phyloP scores from a whole-genome alignment of 2,888 invertebrate species.

The Helobdella robusta region DNA sequence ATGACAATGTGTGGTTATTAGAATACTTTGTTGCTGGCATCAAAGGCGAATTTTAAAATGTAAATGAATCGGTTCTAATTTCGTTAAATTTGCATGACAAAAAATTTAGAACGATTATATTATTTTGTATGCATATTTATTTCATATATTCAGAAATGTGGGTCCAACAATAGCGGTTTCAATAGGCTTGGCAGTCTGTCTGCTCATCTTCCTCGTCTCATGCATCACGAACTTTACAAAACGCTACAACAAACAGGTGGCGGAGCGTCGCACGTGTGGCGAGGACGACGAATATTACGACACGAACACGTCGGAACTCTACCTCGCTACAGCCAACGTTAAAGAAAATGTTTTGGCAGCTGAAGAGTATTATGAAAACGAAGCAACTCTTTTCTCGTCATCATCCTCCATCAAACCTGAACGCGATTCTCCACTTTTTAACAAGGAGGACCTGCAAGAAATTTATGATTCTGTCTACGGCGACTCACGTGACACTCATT shows the following conservation, averaged over 20 bases:
- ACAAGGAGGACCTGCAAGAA: conserved; percentile 33
- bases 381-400: not conserved
- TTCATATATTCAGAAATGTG: conserved; percentile 28
- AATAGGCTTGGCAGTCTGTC: conserved; percentile 5
- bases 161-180: conserved; percentile 19
- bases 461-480: conserved; percentile 18
- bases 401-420: conserved; percentile 33
- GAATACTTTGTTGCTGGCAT: too few species aligned
- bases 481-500: too few species aligned
- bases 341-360: conserved; percentile 20
- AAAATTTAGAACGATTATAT: too few species aligned
- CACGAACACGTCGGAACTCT: conserved; percentile 33
- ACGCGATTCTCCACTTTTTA: conserved; percentile 31
- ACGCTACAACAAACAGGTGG: conserved; percentile 28
- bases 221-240: conserved; percentile 7
- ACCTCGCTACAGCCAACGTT: conserved; percentile 28
- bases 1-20: too few species aligned
- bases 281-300: not conserved
- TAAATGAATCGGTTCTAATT: too few species aligned
- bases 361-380: conserved; percentile 18
- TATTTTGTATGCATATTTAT: too few species aligned
- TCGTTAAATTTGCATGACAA: too few species aligned
- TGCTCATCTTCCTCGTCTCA: conserved; percentile 13
- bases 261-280: conserved; percentile 11
- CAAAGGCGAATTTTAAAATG: too few species aligned